A percentile compares a stretch with the other conserved stretches of the same genome.
Conservation (phyloP, 2,113 vertebrate species). For the Thomomys bottae region DNA sequence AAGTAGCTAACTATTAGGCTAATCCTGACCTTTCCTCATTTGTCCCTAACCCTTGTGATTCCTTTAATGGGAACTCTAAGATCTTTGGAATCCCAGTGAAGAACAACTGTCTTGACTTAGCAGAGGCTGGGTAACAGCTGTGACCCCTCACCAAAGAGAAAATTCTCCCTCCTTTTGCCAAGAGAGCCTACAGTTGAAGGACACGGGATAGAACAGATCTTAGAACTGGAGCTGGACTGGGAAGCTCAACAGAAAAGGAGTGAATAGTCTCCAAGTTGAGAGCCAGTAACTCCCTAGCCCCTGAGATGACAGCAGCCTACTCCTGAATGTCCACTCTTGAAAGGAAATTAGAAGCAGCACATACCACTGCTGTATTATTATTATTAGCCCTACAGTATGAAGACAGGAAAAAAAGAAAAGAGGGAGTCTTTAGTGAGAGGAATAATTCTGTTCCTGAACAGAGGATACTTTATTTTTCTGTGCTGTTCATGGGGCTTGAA, state of each 20-base stretch:
- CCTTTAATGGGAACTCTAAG: not conserved
- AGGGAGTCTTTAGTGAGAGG: not conserved
- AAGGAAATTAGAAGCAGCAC: not conserved
- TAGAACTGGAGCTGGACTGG: not conserved
- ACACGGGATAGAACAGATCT: not conserved
- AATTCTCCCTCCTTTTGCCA: conserved; percentile 50
- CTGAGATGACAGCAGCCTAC: not conserved
- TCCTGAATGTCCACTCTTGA: not conserved
- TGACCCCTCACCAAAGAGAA: conserved; percentile 60
- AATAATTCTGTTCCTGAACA: not conserved
- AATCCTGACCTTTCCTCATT: conserved; percentile 8
- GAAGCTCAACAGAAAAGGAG: not conserved
- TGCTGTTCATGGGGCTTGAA: too few relatives aligned
- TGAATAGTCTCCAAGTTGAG: not conserved
- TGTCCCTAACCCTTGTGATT: not conserved
- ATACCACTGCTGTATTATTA: too few relatives aligned
- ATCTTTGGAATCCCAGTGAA: conserved; percentile 36
- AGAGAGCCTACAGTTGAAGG: not conserved
- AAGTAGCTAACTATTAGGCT: not conserved
- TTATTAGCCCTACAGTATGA: not conserved
- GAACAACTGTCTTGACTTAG: conserved; percentile 61
- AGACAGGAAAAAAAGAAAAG: not conserved
- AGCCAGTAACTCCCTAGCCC: not conserved
- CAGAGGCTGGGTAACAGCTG: conserved; percentile 76
- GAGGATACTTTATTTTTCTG: not conserved